Conservation (phyloP, 1,140 invertebrate genomes). For the Hycleus cichorii region DNA sequence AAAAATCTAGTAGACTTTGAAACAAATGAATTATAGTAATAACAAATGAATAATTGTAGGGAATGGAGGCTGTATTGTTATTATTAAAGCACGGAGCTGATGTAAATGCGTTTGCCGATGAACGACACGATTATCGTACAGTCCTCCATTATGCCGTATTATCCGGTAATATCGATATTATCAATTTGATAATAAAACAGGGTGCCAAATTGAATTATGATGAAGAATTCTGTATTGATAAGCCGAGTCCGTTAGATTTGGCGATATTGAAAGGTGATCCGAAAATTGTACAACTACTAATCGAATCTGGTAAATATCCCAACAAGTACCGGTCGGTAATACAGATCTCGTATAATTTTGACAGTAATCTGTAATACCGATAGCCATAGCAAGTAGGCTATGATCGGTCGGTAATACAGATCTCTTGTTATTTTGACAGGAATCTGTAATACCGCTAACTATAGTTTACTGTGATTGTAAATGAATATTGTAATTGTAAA, state of each 20-base stretch:
- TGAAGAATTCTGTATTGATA: conserved; percentile 57
- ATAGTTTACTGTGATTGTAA: no score
- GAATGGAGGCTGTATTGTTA: conserved; percentile 67
- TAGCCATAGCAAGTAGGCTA: no score
- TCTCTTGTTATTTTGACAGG: no score
- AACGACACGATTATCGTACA: conserved; percentile 71
- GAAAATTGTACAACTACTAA: conserved; percentile 59
- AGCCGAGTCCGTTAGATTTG: conserved; percentile 76
- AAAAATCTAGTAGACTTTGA: no score
- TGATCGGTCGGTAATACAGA: no score
- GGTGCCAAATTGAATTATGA: conserved; percentile 64
- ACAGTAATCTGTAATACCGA: no score
- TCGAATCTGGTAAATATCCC: conserved; percentile 52
- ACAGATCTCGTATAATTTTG: no score
- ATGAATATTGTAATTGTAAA: no score
- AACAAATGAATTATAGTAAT: no score
- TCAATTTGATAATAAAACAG: conserved; percentile 75
- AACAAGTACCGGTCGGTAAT: no score
- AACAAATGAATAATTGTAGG: conserved; percentile 26
- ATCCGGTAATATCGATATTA: conserved; percentile 66
- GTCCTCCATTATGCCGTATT: conserved; percentile 84
- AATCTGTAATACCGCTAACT: no score
- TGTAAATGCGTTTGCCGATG: conserved; percentile 74
- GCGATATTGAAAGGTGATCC: conserved; percentile 77
- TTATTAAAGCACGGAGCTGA: conserved; percentile 73